Conservation (phyloP, 30 jellyfish, hydroid and myxozoan genomes). For the Nemopilema nomurai region DNA sequence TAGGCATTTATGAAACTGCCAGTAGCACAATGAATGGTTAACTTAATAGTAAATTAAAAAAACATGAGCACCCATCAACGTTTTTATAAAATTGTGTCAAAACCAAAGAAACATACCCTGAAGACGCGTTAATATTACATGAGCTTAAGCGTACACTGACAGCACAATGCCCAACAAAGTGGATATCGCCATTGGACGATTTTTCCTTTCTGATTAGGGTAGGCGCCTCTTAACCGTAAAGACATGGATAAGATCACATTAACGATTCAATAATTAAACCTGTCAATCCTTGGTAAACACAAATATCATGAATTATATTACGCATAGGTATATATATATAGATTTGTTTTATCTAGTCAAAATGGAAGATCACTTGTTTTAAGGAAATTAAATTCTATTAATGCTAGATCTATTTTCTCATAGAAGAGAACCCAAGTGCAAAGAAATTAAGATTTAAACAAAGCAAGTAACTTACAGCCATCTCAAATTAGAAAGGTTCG, state of each 20-base stretch:
- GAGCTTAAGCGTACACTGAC: neutral
- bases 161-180: too few relatives aligned
- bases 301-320: too few relatives aligned
- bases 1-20: neutral
- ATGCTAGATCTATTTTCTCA: too few relatives aligned
- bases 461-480: slow-evolving; percentile 55
- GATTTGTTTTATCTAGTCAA: too few relatives aligned
- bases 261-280: too few relatives aligned
- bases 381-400: too few relatives aligned
- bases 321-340: too few relatives aligned
- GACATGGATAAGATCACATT: too few relatives aligned
- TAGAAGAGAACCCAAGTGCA: too few relatives aligned
- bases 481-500: slow-evolving; percentile 36
- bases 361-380: too few relatives aligned
- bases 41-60: neutral
- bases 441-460: too few relatives aligned
- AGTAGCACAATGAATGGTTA: neutral
- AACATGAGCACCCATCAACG: neutral
- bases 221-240: neutral
- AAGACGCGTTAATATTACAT: neutral
- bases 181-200: neutral
- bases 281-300: too few relatives aligned
- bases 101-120: neutral
- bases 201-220: neutral
- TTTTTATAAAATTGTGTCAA: neutral